A percentile compares a stretch with the other conserved stretches of the same genome.
phyloP scores from a whole-genome alignment of 1,140 invertebrate species.

The Cotesia chilonis region DNA sequence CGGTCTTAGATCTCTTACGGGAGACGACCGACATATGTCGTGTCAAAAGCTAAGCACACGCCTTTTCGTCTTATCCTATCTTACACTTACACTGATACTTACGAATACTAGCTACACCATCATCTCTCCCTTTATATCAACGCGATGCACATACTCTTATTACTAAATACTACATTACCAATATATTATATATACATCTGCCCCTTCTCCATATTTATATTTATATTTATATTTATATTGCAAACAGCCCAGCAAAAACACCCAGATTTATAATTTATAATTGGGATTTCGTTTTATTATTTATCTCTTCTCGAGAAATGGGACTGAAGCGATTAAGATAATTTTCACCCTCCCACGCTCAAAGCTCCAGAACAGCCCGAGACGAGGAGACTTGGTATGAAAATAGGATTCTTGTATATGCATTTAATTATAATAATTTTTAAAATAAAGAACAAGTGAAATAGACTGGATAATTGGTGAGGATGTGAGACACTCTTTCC shows the following conservation, averaged over 20 bases:
- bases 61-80: slow-evolving; percentile 19
- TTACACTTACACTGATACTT: too few relatives aligned
- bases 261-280: not conserved
- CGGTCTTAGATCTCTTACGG: slow-evolving; percentile 60
- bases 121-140: not conserved
- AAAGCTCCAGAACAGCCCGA: not conserved
- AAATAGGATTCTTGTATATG: slow-evolving; percentile 29
- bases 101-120: not conserved
- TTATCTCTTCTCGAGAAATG: not conserved
- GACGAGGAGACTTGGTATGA: not conserved
- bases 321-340: slow-evolving; percentile 25
- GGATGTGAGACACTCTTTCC: slow-evolving; percentile 29
- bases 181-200: slow-evolving; percentile 13
- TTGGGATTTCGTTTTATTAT: slow-evolving; percentile 19
- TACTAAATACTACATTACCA: not conserved
- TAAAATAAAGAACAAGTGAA: slow-evolving; percentile 26
- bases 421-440: slow-evolving; percentile 30
- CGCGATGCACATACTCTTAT: slow-evolving; percentile 8
- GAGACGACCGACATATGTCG: slow-evolving; percentile 58
- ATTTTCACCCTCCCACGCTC: slow-evolving; percentile 14
- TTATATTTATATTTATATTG: not conserved
- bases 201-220: not conserved
- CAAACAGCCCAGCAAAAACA: not conserved
- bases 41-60: slow-evolving; percentile 46
- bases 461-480: slow-evolving; percentile 36